phyloP scores from a whole-genome alignment of 2,888 invertebrate genomes.

The Lepidocyrtinus sp. region DNA sequence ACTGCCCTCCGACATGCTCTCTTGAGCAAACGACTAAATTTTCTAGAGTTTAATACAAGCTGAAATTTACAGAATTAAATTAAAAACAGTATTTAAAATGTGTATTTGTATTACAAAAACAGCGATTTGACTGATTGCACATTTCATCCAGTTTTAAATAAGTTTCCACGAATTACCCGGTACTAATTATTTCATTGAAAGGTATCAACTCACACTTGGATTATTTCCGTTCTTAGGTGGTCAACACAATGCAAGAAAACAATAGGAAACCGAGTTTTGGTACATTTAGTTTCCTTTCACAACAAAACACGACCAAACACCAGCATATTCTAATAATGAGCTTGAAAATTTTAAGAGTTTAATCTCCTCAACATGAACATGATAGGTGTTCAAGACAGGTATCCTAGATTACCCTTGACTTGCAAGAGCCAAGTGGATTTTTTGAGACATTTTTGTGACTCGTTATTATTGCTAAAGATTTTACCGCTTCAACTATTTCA shows the following conservation, averaged over 20 bases:
- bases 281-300: background rate
- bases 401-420: no score
- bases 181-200: background rate
- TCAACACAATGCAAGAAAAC: background rate
- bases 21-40: no score
- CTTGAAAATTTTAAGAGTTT: slow-evolving; percentile 17
- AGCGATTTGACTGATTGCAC: no score
- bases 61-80: background rate
- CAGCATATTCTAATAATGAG: slow-evolving; percentile 51
- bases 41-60: background rate
- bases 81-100: background rate
- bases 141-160: no score
- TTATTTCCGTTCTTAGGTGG: background rate
- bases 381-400: background rate
- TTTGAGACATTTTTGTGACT: background rate
- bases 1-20: no score
- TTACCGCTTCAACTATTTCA: background rate
- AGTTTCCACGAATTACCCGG: no score
- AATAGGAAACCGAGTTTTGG: no score
- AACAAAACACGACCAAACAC: slow-evolving; percentile 28
- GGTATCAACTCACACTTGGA: background rate
- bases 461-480: slow-evolving; percentile 2
- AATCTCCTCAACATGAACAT: slow-evolving; percentile 24
- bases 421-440: background rate
- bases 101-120: no score